Base-by-base conservation (phyloP, 2,113 vertebrate species). In the Clarias batrachus region DNA sequence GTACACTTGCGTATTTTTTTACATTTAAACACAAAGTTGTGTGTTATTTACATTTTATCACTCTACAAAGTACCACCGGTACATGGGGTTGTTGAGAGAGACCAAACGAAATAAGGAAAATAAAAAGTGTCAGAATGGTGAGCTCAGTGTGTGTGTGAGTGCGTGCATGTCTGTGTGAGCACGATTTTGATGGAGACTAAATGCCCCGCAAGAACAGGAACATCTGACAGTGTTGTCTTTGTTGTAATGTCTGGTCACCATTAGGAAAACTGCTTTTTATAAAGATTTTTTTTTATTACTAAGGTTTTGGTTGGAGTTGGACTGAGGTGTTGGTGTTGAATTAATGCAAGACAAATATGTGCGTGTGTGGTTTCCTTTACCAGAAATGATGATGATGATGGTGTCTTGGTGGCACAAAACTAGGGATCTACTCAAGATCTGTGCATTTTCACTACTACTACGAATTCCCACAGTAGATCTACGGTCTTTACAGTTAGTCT, bases 11-110 rank as follows among this genome's bases (percentile, higher is more conserved):
- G 66, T 74, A 73, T 60, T 30, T 73, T 33, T 71, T 48, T 4
- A 84, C 13, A 85, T 82, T 87, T 23, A 76, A 57, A 76, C 4
- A 82, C 48, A 80, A 82, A 74, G 68, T 70, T 60, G 60, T 17
- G 56, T 62, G 60, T 88, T 88, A 85, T 85, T 70, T 85, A 52
- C 37, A 73, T 48, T 48, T 48, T 48, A 48, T 30, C 33, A 8
- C 30, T 3, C 16, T 48, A 48, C 70, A 41, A 33, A 71, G 66
- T 14, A 33, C 66, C 27, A 68, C 66, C 27, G 66, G 30, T 70
- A 9, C 16, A 73, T 19, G 21, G 37, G 33, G 19, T 37, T 73
- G 41, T 13, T 76, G 14, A 85, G 73, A 54, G 12, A 82, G 65
- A 25, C 37, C 9, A 79, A 83, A 81, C 4, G 57, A 27, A 57